Evolutionary conservation across 2,888 invertebrate genomes (phyloP).

Genomic region (Heliconius sara): DNA sequence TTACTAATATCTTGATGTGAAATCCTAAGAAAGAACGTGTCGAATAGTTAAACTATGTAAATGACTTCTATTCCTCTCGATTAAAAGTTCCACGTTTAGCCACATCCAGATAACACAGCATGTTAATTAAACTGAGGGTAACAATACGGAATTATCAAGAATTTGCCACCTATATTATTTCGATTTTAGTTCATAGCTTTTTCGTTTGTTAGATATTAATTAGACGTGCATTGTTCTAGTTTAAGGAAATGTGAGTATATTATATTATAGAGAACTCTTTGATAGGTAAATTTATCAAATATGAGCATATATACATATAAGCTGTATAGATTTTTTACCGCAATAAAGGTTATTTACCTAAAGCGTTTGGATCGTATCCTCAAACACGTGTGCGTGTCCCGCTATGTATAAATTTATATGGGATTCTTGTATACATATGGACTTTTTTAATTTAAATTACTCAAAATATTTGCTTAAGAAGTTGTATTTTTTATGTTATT

Average conservation of each 20-base stretch:
- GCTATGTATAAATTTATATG: background rate
- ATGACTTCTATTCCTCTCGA: slow-evolving; percentile 58
- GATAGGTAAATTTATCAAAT: background rate
- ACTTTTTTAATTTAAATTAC: no score
- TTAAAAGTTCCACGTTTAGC: slow-evolving; percentile 61
- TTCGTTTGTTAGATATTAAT: slow-evolving; percentile 12
- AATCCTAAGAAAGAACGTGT: slow-evolving; percentile 68
- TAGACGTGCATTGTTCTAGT: background rate
- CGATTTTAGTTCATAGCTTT: slow-evolving; percentile 33
- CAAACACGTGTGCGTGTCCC: background rate
- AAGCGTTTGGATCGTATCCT: background rate
- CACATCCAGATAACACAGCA: slow-evolving; percentile 58
- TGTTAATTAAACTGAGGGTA: slow-evolving; percentile 66
- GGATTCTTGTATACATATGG: background rate
- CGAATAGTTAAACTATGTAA: slow-evolving; percentile 79
- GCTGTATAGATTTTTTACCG: no score
- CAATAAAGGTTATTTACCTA: no score
- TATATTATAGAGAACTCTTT: background rate
- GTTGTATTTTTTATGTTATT: background rate
- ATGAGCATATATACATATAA: no score
- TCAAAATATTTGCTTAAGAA: background rate
- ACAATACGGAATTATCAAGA: slow-evolving; percentile 51
- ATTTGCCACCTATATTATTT: slow-evolving; percentile 51
- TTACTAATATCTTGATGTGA: slow-evolving; percentile 47
- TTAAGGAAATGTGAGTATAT: background rate